A percentile compares a stretch with the other conserved stretches of the same genome.
These are phyloP conservation scores for Poecilia latipinna DNA, from an alignment of 2,113 vertebrate species.

Conservation along the genomic window DNA sequence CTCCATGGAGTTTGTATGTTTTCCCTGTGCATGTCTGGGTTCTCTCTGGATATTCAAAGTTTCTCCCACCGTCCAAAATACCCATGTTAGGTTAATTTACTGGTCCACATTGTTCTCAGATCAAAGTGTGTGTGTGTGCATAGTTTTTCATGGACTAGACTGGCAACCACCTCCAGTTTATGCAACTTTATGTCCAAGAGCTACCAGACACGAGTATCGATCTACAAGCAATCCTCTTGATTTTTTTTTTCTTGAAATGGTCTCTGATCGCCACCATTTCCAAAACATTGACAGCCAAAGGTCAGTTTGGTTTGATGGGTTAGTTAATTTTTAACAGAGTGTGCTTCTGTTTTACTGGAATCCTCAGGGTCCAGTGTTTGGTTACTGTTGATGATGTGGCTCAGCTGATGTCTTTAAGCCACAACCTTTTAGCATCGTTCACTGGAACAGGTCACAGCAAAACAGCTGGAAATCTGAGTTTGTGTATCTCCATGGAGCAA, in stretches of 20 bases:
- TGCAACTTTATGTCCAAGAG: not conserved
- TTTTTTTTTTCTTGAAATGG: too few relatives aligned
- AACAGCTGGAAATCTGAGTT: not conserved
- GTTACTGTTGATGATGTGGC: not conserved
- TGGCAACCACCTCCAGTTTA: not conserved
- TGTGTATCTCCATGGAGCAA: not conserved
- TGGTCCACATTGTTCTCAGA: not conserved
- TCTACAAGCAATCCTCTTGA: too few relatives aligned
- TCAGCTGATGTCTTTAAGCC: not conserved
- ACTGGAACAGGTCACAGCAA: not conserved
- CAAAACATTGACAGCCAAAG: too few relatives aligned
- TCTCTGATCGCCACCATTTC: not conserved
- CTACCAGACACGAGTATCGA: not conserved
- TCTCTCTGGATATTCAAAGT: not conserved
- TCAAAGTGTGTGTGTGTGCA: not conserved
- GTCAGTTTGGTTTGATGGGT: not conserved
- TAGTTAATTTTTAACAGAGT: not conserved
- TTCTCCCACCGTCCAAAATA: not conserved
- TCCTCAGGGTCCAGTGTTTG: not conserved
- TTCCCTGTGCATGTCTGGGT: not conserved
- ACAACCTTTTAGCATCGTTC: not conserved
- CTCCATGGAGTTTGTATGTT: not conserved
- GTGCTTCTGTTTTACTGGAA: not conserved
- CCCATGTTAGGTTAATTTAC: not conserved
- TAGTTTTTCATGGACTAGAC: not conserved